Evolutionary conservation across 2,797 vertebrate species (phyloP), one percentile per base, ranked within the genome.

Genomic region (Alca torda): DNA sequence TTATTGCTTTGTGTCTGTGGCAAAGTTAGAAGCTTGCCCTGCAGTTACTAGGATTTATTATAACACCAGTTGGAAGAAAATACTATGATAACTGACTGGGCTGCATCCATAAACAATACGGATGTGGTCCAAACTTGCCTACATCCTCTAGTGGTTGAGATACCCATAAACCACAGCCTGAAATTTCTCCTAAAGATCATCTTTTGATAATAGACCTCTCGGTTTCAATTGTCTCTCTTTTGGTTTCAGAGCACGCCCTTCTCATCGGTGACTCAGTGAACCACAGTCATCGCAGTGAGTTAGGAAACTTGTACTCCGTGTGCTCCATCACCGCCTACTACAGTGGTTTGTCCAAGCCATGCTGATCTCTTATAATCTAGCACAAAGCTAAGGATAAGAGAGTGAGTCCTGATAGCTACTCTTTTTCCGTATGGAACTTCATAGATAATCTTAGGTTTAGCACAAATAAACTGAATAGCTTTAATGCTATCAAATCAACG

Each of bases 311-410:
- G 46, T 45, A 17, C 72, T 91, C 87, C 0, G 50, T 91, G 92
- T 82, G 84, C 85, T 95, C 61, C 76, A 64, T n/a, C 91, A 69
- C 94, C 70, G 4, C 90, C 90, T 88, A 85, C 63, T 61, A 33
- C 80, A n/a, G 16, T 41, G 63, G 16, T 74, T 86, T 90, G 89
- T 79, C 77, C 80, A 84, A 94, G 51, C 35, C 31, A 30, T 48
- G 35, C 61, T 82, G 35, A 69, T 95, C 35, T 93, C 81, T 95
- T 64, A 54, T 43, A 57, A 83, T 69, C 59, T 63, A 78, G 59
- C 35, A 75, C 41, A 93, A 78, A 81, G 51, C 33, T 57, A 23
- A 83, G 60, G 60, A 46, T 61, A 81, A 87, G 43, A 69, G 53
- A 87, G 88, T 2, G 3, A 86, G 17, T 75, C 88, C 26, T 23